A percentile compares a stretch with the other conserved stretches of the same genome.
Conservation (phyloP, 2,888 invertebrate genomes). For the Dynastes hyllus region DNA sequence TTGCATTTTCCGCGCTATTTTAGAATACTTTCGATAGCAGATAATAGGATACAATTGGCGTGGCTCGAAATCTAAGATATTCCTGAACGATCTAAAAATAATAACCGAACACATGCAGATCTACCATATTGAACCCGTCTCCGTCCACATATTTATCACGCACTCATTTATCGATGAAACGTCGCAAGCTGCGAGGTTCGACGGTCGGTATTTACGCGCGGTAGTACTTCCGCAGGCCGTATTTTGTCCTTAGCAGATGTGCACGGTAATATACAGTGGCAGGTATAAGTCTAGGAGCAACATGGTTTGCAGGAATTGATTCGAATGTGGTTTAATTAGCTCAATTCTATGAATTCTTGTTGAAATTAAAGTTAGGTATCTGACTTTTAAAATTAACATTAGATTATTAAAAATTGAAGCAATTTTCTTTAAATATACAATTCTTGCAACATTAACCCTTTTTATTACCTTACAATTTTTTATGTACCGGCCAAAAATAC, state of each 20-base stretch:
- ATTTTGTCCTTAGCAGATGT: neutral
- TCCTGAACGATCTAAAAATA: conserved; percentile 21
- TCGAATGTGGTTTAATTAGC: too few species aligned
- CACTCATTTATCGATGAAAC: conserved; percentile 26
- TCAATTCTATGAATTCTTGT: too few species aligned
- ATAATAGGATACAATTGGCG: conserved; percentile 10
- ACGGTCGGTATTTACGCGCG: neutral
- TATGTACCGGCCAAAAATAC: too few species aligned
- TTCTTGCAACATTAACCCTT: too few species aligned
- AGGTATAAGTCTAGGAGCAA: too few species aligned
- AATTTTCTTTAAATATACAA: too few species aligned
- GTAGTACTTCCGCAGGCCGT: conserved; percentile 5
- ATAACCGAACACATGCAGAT: conserved; percentile 1
- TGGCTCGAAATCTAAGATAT: conserved; percentile 12
- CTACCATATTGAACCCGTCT: neutral
- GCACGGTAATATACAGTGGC: too few species aligned
- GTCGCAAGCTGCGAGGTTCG: conserved; percentile 9
- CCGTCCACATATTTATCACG: neutral
- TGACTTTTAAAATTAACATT: too few species aligned
- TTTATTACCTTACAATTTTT: too few species aligned
- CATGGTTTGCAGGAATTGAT: too few species aligned
- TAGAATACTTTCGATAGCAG: conserved; percentile 4
- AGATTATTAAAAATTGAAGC: too few species aligned
- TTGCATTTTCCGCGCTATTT: conserved; percentile 2
- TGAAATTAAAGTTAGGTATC: too few species aligned